A percentile compares a stretch with the other conserved stretches of the same genome.
phyloP scores from a whole-genome alignment of 2,113 vertebrate genomes.

The Mellivora capensis region DNA sequence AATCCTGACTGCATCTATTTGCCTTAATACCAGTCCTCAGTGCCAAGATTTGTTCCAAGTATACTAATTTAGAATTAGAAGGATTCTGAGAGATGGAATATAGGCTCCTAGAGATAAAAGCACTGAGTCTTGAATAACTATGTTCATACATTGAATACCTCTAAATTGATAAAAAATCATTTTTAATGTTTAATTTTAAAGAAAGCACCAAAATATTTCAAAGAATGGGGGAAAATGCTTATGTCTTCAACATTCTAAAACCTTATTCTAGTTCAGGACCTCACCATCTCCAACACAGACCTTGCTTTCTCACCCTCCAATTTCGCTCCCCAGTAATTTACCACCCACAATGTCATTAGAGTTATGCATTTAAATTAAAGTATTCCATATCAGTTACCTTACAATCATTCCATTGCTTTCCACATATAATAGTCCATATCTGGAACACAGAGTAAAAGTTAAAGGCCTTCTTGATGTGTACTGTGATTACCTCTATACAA shows the following conservation, averaged over 20 bases:
- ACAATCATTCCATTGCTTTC: background rate
- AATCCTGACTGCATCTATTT: background rate
- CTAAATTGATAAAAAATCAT: background rate
- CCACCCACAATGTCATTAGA: background rate
- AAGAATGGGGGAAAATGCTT: background rate
- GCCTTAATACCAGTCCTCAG: background rate
- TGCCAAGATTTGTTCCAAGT: background rate
- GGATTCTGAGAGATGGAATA: background rate
- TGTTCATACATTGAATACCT: background rate
- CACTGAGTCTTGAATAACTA: background rate
- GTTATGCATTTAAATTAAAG: background rate
- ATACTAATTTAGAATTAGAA: background rate
- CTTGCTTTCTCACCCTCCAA: background rate
- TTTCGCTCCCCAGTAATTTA: background rate
- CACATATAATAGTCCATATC: background rate
- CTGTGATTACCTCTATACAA: background rate
- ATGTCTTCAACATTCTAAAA: background rate
- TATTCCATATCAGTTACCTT: background rate
- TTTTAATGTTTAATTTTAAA: background rate
- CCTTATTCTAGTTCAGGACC: background rate
- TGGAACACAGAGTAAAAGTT: background rate
- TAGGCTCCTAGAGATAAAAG: background rate
- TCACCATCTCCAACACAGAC: background rate
- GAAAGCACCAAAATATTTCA: background rate
- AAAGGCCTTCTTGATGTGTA: background rate